These are phyloP conservation scores for Magallana angulata DNA, from an alignment of 1,140 invertebrate genomes.

Conservation along the genomic window DNA sequence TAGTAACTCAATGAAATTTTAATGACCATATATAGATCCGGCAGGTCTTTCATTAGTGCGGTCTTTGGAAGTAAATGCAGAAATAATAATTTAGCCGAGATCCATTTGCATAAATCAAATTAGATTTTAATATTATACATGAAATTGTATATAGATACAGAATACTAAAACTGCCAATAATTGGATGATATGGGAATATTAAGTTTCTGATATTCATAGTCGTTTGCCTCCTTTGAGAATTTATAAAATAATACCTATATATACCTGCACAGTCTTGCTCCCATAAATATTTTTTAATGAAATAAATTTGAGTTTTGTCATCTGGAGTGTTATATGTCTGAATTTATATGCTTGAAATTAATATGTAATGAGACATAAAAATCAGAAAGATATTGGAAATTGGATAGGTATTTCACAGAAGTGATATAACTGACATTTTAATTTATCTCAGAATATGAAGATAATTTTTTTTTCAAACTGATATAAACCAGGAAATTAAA, in stretches of 20 bases:
- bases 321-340: background rate
- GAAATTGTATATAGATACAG: slow-evolving; percentile 15
- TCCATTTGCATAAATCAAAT: slow-evolving; percentile 24
- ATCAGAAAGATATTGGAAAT: slow-evolving; percentile 16
- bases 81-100: slow-evolving; percentile 5
- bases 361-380: slow-evolving; percentile 11
- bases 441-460: background rate
- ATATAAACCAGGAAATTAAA: slow-evolving; percentile 15
- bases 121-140: slow-evolving; percentile 36
- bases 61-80: background rate
- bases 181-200: background rate
- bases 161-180: background rate
- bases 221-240: background rate
- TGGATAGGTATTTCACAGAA: slow-evolving; percentile 15
- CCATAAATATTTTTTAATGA: slow-evolving; percentile 7
- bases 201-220: slow-evolving; percentile 18
- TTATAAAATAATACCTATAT: background rate
- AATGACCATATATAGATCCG: background rate
- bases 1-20: slow-evolving; percentile 22
- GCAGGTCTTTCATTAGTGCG: background rate
- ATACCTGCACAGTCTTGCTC: background rate
- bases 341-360: slow-evolving; percentile 11
- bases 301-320: background rate
- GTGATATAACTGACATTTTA: slow-evolving; percentile 13
- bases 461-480: slow-evolving; percentile 10